Evolutionary conservation across 2,113 vertebrate species (phyloP).

Genomic region (Oceanodroma tethys): DNA sequence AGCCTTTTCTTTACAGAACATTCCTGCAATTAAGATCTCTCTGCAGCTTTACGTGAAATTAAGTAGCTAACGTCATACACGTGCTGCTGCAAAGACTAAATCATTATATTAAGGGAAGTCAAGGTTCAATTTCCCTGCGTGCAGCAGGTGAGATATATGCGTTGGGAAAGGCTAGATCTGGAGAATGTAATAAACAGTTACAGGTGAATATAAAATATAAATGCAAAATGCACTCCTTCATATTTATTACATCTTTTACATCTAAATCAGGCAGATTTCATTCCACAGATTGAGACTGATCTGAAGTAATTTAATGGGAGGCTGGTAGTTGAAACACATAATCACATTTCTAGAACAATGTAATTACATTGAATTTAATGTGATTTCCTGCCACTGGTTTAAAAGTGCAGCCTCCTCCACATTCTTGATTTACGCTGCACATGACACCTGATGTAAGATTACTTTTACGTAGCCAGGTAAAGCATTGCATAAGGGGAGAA

Average conservation of each 20-base stretch:
- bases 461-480: not conserved
- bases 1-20: not conserved
- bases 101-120: not conserved
- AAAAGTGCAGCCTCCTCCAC: slow-evolving; percentile 51
- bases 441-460: not conserved
- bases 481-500: not conserved
- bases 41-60: not conserved
- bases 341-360: slow-evolving; percentile 59
- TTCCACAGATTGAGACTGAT: slow-evolving; percentile 57
- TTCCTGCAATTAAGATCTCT: not conserved
- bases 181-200: not conserved
- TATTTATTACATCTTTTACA: slow-evolving; percentile 61
- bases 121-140: not conserved
- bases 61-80: not conserved
- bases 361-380: slow-evolving; percentile 41
- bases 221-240: slow-evolving; percentile 38
- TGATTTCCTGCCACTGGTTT: slow-evolving; percentile 47
- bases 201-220: slow-evolving; percentile 40
- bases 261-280: slow-evolving; percentile 57
- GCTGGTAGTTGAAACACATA: slow-evolving; percentile 55
- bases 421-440: slow-evolving; percentile 18
- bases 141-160: not conserved
- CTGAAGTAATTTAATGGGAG: slow-evolving; percentile 53
- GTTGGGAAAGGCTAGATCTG: not conserved
- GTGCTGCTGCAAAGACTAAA: not conserved